These are phyloP conservation scores for Australoheros scitulus DNA, from an alignment of 2,113 vertebrate species.

Conservation along the genomic window DNA sequence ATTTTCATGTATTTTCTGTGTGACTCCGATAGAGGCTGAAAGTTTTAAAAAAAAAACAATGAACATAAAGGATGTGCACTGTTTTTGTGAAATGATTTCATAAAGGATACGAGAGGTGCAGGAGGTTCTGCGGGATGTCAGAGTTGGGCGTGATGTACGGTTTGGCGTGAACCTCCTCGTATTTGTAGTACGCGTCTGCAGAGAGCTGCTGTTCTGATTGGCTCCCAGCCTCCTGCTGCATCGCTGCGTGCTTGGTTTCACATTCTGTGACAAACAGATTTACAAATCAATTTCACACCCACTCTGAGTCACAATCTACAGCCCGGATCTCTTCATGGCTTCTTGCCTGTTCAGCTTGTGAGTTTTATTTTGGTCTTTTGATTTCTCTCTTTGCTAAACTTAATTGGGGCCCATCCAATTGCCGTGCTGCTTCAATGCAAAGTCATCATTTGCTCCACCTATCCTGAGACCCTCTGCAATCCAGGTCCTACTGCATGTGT, in stretches of 20 bases:
- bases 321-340: background rate
- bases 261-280: background rate
- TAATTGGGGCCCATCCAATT: no score
- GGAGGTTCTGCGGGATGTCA: constrained; percentile 82
- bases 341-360: background rate
- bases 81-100: background rate
- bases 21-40: background rate
- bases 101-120: constrained; percentile 88
- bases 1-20: no score
- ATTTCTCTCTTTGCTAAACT: no score
- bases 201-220: constrained; percentile 49
- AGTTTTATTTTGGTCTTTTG: no score
- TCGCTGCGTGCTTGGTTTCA: background rate
- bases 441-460: no score
- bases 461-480: no score
- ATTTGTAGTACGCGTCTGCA: constrained; percentile 80
- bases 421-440: no score
- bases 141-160: constrained; percentile 80
- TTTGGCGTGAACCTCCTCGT: constrained; percentile 79
- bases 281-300: background rate
- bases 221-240: constrained; percentile 5
- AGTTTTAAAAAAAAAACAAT: background rate
- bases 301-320: background rate
- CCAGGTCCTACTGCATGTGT: no score
- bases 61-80: background rate